Evolutionary conservation across 1,140 invertebrate species (phyloP).

Genomic region (Brachionus paranguensis): DNA sequence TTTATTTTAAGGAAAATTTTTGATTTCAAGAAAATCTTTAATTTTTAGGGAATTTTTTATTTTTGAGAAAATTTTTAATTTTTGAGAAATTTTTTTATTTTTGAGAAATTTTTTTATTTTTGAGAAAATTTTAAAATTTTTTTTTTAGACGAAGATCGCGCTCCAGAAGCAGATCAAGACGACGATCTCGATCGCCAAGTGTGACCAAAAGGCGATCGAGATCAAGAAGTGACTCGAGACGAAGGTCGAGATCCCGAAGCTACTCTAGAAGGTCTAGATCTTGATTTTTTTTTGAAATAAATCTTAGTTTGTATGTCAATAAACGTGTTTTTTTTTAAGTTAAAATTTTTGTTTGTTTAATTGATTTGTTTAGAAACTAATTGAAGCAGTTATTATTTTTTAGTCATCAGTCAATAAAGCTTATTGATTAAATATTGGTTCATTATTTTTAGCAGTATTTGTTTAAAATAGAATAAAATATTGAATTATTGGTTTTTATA

Average conservation of each 20-base stretch:
- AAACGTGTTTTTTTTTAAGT: neutral
- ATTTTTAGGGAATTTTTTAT: neutral
- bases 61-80: no score
- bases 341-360: neutral
- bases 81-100: no score
- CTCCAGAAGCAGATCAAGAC: neutral
- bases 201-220: neutral
- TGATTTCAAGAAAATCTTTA: no score
- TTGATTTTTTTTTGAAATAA: neutral
- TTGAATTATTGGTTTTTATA: no score
- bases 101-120: no score
- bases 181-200: neutral
- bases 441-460: neutral
- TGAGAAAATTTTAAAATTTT: no score
- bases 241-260: neutral
- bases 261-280: neutral
- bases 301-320: neutral
- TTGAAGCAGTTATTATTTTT: neutral
- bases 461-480: no score
- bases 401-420: neutral
- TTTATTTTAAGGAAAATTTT: no score
- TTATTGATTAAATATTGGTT: neutral
- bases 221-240: conserved; percentile 9
- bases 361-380: neutral
- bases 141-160: neutral